Percentiles rank a stretch among this genome's conserved stretches.
phyloP scores from a whole-genome alignment of 2,797 vertebrate species.

The Galago senegalensis region DNA sequence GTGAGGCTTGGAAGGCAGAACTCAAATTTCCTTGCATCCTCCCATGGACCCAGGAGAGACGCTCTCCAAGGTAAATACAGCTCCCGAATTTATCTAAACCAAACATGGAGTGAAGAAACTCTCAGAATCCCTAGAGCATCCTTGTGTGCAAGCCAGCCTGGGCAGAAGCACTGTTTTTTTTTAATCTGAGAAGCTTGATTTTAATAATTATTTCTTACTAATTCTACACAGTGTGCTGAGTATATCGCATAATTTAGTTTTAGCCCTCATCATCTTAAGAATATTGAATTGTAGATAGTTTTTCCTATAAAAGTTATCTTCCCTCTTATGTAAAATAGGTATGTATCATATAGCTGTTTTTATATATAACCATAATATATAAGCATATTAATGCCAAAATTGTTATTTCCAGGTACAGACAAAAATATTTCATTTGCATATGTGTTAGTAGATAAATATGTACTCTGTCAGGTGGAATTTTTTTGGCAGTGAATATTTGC shows the following conservation, averaged over 20 bases:
- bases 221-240: constrained; percentile 15
- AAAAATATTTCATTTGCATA: neutral
- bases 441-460: neutral
- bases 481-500: neutral
- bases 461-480: neutral
- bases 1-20: constrained; percentile 56
- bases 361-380: neutral
- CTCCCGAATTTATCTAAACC: constrained; percentile 68
- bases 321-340: neutral
- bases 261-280: neutral
- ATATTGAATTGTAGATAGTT: constrained; percentile 17
- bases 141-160: neutral
- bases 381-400: neutral
- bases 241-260: constrained; percentile 26
- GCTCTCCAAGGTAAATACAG: constrained; percentile 71
- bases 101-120: constrained; percentile 50
- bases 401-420: neutral
- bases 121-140: neutral
- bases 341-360: neutral
- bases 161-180: constrained; percentile 27
- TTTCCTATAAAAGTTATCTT: constrained; percentile 20
- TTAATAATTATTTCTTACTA: constrained; percentile 64
- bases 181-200: neutral
- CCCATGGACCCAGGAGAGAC: constrained; percentile 5
- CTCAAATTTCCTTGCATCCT: constrained; percentile 53